phyloP scores from a whole-genome alignment of 2,888 invertebrate genomes.

The Cynaeus angustus region DNA sequence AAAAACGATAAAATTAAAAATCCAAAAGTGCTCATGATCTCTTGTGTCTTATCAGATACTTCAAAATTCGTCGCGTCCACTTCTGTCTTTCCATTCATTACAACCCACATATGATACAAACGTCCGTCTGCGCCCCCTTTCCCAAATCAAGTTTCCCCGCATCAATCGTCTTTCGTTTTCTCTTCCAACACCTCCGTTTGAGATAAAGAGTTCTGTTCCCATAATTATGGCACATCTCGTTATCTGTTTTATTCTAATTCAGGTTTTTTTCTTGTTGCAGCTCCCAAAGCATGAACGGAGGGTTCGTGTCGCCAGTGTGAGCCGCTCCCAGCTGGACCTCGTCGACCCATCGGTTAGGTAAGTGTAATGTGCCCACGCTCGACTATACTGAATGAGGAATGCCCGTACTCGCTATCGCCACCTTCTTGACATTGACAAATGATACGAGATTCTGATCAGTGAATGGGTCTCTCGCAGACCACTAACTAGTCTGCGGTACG shows the following conservation, averaged over 20 bases:
- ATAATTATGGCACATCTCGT: conserved; percentile 54
- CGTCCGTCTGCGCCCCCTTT: no score
- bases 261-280: conserved; percentile 71
- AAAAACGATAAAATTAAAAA: no score
- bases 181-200: conserved; percentile 6
- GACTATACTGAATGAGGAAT: conserved; percentile 68
- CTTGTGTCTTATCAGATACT: no score
- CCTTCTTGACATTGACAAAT: conserved; percentile 84
- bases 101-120: no score
- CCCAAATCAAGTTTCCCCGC: neutral
- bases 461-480: conserved; percentile 73
- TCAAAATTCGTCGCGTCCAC: no score
- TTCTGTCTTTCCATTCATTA: no score
- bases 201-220: conserved; percentile 47
- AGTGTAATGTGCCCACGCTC: conserved; percentile 61
- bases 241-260: conserved; percentile 51
- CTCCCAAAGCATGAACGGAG: conserved; percentile 82
- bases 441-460: conserved; percentile 84
- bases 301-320: conserved; percentile 86
- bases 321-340: conserved; percentile 70
- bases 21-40: no score
- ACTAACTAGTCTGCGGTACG: conserved; percentile 63
- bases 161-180: neutral
- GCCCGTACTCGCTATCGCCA: conserved; percentile 70
- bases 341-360: conserved; percentile 64